phyloP scores from a whole-genome alignment of 2,113 vertebrate species.

The Sarotherodon lohbergeri region DNA sequence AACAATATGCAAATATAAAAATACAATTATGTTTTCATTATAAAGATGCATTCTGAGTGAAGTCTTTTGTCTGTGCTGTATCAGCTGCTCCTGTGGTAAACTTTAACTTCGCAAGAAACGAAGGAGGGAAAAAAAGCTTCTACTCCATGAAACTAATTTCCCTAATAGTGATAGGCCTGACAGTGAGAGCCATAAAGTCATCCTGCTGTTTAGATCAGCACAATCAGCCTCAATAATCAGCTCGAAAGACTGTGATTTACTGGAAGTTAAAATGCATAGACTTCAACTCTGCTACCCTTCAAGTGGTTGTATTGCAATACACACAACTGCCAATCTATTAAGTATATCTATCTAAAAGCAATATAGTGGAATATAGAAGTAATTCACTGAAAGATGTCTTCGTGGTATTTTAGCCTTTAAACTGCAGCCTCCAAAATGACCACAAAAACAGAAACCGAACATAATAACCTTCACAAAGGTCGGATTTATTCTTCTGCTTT shows the following conservation, averaged over 20 bases:
- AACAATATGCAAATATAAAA: neutral
- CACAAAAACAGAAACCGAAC: neutral
- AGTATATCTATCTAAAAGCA: neutral
- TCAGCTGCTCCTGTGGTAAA: neutral
- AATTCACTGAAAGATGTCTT: neutral
- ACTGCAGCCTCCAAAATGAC: neutral
- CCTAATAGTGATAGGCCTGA: neutral
- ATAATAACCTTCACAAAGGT: neutral
- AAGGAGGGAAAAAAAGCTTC: fast-evolving
- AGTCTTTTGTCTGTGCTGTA: neutral
- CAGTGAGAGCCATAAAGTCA: neutral
- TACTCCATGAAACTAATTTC: neutral
- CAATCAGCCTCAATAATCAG: neutral
- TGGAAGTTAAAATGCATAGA: neutral
- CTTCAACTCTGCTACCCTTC: neutral
- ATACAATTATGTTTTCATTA: neutral
- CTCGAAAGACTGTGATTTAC: neutral
- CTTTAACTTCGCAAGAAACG: neutral
- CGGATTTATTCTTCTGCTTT: neutral
- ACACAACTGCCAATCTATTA: neutral
- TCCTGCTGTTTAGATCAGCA: neutral
- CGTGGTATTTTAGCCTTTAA: neutral
- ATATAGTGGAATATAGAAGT: neutral
- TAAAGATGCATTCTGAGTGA: neutral
- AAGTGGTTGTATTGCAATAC: neutral